These are phyloP conservation scores for Varecia variegata DNA, from an alignment of 2,797 vertebrate species.

Conservation along the genomic window DNA sequence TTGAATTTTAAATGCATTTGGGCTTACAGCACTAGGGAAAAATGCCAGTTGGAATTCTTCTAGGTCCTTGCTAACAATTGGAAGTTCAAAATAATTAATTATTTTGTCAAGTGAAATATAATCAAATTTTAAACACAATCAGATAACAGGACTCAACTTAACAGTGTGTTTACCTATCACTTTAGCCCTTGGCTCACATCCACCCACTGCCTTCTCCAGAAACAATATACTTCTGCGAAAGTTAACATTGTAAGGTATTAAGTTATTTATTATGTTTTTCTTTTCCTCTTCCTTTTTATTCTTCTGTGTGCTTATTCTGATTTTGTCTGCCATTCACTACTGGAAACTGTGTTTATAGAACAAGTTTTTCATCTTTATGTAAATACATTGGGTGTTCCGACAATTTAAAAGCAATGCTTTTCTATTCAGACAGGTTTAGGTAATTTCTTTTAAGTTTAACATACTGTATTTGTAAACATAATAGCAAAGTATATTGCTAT, in stretches of 20 bases:
- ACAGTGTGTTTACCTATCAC: slow-evolving; percentile 86
- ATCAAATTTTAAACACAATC: slow-evolving; percentile 85
- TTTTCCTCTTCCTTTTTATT: slow-evolving; percentile 85
- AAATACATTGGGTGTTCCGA: slow-evolving; percentile 74
- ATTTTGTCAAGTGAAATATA: slow-evolving; percentile 88
- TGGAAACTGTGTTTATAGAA: slow-evolving; percentile 77
- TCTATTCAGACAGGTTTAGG: slow-evolving; percentile 70
- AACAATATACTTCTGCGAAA: slow-evolving; percentile 84
- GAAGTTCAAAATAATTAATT: slow-evolving; percentile 85
- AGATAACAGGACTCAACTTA: slow-evolving; percentile 87
- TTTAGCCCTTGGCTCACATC: slow-evolving; percentile 81
- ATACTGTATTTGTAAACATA: slow-evolving; percentile 67
- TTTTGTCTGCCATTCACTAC: slow-evolving; percentile 78
- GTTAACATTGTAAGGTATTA: slow-evolving; percentile 83
- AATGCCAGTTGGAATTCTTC: slow-evolving; percentile 80
- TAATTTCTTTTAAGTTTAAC: slow-evolving; percentile 61
- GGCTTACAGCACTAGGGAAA: slow-evolving; percentile 64
- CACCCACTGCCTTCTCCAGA: slow-evolving; percentile 78
- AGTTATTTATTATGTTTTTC: slow-evolving; percentile 81
- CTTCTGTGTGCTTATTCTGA: slow-evolving; percentile 80
- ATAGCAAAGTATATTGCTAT: slow-evolving; percentile 31
- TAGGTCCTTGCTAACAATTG: slow-evolving; percentile 82
- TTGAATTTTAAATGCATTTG: neutral
- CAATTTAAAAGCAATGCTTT: slow-evolving; percentile 72
- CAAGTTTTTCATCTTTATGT: slow-evolving; percentile 80